phyloP scores from a whole-genome alignment of 2,888 invertebrate genomes.

The Conomelus anceps region DNA sequence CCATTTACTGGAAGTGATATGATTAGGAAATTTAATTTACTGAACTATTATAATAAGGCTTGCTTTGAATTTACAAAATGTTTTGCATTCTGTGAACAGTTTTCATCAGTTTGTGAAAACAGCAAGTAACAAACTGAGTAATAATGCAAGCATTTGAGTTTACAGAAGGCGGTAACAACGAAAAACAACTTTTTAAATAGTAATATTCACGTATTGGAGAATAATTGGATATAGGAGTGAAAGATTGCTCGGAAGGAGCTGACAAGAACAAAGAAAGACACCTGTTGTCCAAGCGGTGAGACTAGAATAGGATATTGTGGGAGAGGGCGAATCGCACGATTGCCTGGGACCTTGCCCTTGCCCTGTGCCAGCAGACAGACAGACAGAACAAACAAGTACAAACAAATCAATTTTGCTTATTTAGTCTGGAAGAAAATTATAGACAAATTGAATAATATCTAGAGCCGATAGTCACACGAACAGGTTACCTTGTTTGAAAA shows the following conservation, averaged over 20 bases:
- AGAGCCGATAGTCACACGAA: no score
- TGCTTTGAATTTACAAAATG: background rate
- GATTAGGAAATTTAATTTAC: background rate
- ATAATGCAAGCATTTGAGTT: no score
- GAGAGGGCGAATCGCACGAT: slow-evolving; percentile 19
- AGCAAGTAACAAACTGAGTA: no score
- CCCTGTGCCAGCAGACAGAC: slow-evolving; percentile 9
- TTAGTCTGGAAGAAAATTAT: background rate
- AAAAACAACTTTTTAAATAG: no score
- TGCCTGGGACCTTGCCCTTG: slow-evolving; percentile 15
- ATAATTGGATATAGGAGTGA: background rate
- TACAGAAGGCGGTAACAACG: no score
- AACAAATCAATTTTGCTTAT: background rate
- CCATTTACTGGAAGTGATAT: background rate
- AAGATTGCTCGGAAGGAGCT: background rate
- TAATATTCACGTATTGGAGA: no score
- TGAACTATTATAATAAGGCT: background rate
- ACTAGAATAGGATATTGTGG: slow-evolving; percentile 22
- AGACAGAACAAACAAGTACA: slow-evolving; percentile 11
- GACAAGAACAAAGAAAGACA: slow-evolving; percentile 16
- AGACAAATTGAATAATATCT: no score
- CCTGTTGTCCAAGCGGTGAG: slow-evolving; percentile 35
- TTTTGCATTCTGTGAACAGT: no score
- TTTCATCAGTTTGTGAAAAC: no score
- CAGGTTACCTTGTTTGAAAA: no score